Percentiles rank a stretch among this genome's conserved stretches.
phyloP scores from a whole-genome alignment of 2,888 invertebrate genomes.

The Oasisia sp. region DNA sequence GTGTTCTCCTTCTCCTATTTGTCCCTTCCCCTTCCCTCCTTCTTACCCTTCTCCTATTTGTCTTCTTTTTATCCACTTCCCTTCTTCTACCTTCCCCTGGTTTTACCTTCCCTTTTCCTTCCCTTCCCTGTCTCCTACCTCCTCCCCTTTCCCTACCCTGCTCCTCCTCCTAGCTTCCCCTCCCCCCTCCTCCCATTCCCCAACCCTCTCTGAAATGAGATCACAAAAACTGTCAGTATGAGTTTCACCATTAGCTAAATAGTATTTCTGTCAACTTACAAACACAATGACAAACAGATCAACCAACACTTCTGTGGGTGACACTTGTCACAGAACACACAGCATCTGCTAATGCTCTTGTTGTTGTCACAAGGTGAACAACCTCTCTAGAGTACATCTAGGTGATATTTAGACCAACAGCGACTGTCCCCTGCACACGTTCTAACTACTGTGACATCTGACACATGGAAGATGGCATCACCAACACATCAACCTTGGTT shows the following conservation, averaged over 20 bases:
- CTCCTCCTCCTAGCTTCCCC: too few species aligned
- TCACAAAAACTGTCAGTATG: too few species aligned
- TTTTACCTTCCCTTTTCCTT: too few species aligned
- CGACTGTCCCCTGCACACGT: background rate
- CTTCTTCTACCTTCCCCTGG: background rate
- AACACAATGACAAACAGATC: background rate
- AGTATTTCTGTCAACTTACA: too few species aligned
- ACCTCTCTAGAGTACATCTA: background rate
- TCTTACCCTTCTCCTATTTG: background rate
- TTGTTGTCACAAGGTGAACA: background rate
- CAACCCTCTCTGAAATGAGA: too few species aligned
- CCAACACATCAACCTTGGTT: background rate
- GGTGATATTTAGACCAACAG: slow-evolving; percentile 2
- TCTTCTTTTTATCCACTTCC: background rate
- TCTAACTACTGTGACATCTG: background rate
- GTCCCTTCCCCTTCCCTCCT: background rate
- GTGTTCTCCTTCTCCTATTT: background rate
- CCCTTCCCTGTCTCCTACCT: too few species aligned
- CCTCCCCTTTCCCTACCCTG: too few species aligned
- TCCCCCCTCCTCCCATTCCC: too few species aligned
- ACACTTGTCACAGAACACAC: background rate
- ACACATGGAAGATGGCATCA: background rate
- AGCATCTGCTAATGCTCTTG: background rate
- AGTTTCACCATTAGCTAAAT: too few species aligned
- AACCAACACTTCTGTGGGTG: background rate